Evolutionary conservation across 2,113 vertebrate genomes (phyloP), one percentile per base, ranked within the genome.

Genomic region (Dascyllus trimaculatus): DNA sequence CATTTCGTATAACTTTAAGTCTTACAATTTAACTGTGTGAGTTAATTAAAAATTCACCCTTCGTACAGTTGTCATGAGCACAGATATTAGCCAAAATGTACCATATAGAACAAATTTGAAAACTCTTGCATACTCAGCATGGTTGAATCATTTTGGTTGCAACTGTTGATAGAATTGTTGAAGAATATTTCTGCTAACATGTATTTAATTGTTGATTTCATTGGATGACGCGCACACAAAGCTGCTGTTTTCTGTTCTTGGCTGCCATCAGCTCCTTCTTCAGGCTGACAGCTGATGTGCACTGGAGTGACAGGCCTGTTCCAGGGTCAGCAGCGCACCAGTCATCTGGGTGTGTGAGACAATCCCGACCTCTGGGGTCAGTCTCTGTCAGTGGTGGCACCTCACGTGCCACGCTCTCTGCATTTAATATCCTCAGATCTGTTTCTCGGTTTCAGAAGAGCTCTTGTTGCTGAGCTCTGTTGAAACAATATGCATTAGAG

Each of bases 261-360:
- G 18, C 22, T 43, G 29, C 53, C 63, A 25, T 24, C 68, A 26
- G 35, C 11, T 11, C 17, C 54, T 1, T 15, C 35, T 51, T 13
- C 45, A 51, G 52, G 46, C 54, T 49, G 84, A 22, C 84, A 78
- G 61, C 65, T 86, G 81, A 75, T 46, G 15, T 85, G 51, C 29
- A 49, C 2, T 24, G 63, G 29, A 73, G 63, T 78, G 81, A 53
- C 81, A 77, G 73, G 59, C 21, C 66, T 59, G 75, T 19, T 80
- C 54, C 7, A 7, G 43, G 82, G 80, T 81, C 71, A 83, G 63
- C 48, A 24, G 48, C 71, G 9, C 61, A 65, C 60, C 87, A 63
- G 67, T 60, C 76, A 64, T 71, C n/a, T 79, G 58, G 53, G 48
- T 71, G 64, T 40, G 52, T 21, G n/a, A 11, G 62, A 75, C 46